Evolutionary conservation across 1,140 invertebrate species (phyloP).

Genomic region (Diachasmimorpha longicaudata): DNA sequence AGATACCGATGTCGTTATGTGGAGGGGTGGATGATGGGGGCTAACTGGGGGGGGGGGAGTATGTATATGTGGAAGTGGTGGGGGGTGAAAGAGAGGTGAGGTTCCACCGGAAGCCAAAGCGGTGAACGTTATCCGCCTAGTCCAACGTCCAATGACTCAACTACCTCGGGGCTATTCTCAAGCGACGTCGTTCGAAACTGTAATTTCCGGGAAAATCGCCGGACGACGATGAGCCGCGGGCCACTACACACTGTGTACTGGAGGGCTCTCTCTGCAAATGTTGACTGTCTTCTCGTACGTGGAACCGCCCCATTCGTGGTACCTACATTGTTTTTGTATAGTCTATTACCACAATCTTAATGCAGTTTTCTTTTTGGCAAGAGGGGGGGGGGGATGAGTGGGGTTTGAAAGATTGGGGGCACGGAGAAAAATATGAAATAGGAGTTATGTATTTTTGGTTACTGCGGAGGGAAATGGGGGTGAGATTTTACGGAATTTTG

Average conservation of each 20-base stretch:
- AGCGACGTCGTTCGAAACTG: constrained; percentile 21
- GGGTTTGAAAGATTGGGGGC: too few species aligned
- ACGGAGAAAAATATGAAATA: too few species aligned
- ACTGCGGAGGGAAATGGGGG: too few species aligned
- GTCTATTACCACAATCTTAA: neutral
- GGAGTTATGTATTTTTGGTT: too few species aligned
- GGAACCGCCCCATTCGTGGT: neutral
- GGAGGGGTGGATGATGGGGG: neutral
- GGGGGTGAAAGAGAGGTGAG: neutral
- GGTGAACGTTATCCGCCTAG: neutral
- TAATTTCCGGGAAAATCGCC: constrained; percentile 22
- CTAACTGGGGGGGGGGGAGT: neutral
- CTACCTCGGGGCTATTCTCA: constrained; percentile 8
- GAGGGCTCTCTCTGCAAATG: neutral
- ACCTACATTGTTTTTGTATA: neutral
- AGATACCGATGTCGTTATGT: neutral
- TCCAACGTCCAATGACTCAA: constrained; percentile 8
- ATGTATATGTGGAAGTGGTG: neutral
- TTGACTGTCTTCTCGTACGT: neutral
- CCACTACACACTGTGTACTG: neutral
- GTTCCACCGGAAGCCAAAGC: constrained; percentile 5
- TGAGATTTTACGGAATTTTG: too few species aligned
- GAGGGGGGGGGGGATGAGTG: neutral
- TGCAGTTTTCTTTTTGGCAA: neutral
- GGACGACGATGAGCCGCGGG: constrained; percentile 5